phyloP scores from a whole-genome alignment of 2,113 vertebrate genomes.

The Seriola rivoliana region DNA sequence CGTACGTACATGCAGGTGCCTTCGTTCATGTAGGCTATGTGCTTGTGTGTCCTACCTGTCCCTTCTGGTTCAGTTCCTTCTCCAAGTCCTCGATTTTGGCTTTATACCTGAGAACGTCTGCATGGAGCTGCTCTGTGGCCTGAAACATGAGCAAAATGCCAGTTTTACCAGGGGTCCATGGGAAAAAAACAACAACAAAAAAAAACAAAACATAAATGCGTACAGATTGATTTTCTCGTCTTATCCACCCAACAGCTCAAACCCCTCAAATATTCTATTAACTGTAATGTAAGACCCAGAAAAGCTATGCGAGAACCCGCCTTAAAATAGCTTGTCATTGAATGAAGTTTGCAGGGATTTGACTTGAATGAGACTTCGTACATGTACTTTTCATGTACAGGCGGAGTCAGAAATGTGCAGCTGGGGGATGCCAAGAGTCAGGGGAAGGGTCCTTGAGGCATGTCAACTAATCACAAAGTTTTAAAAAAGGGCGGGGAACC shows the following conservation, averaged over 20 bases:
- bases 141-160: slow-evolving; percentile 70
- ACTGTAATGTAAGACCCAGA: no score
- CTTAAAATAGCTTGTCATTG: no score
- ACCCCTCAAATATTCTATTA: no score
- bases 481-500: background rate
- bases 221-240: no score
- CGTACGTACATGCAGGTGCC: background rate
- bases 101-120: slow-evolving; percentile 94
- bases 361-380: background rate
- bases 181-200: no score
- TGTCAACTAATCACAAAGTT: background rate
- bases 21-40: background rate
- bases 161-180: background rate
- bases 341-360: no score
- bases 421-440: background rate
- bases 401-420: background rate
- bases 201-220: background rate
- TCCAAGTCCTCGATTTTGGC: slow-evolving; percentile 99
- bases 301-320: no score
- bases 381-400: background rate
- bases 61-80: slow-evolving; percentile 92
- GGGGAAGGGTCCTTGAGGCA: no score
- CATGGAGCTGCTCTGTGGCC: slow-evolving; percentile 96
- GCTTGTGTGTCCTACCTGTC: slow-evolving; percentile 87
- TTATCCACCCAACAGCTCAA: no score